phyloP scores from a whole-genome alignment of 2,797 vertebrate genomes.

The Halcyon badia region DNA sequence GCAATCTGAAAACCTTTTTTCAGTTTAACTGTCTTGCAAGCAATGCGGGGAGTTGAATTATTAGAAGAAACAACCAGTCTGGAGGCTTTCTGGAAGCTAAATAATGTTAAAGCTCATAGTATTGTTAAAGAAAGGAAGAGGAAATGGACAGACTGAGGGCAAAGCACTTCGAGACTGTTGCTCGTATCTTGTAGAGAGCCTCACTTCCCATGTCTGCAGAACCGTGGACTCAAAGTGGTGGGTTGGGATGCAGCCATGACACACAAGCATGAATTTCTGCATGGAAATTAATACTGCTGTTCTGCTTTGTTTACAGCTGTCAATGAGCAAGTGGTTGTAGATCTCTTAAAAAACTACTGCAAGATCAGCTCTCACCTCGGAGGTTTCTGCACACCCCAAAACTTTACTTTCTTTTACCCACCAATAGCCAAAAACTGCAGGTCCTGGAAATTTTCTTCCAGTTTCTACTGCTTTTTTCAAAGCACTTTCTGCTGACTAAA shows the following conservation, averaged over 20 bases:
- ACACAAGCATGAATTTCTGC: not conserved
- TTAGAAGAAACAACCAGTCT: not conserved
- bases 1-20: not conserved
- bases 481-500: not conserved
- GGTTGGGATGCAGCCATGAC: not conserved
- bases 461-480: not conserved
- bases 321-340: not conserved
- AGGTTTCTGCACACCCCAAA: not conserved
- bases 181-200: not conserved
- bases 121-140: not conserved
- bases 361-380: not conserved
- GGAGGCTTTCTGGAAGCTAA: not conserved
- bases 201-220: not conserved
- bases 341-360: not conserved
- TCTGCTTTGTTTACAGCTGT: not conserved
- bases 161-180: not conserved
- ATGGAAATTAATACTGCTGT: not conserved
- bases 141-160: not conserved
- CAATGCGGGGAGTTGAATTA: not conserved
- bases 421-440: not conserved
- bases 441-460: conserved; percentile 4
- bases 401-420: not conserved
- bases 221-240: not conserved
- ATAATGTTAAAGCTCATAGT: not conserved
- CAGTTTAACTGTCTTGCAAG: not conserved